Evolutionary conservation across 2,888 invertebrate species (phyloP).

Genomic region (Pristionchus mayeri): DNA sequence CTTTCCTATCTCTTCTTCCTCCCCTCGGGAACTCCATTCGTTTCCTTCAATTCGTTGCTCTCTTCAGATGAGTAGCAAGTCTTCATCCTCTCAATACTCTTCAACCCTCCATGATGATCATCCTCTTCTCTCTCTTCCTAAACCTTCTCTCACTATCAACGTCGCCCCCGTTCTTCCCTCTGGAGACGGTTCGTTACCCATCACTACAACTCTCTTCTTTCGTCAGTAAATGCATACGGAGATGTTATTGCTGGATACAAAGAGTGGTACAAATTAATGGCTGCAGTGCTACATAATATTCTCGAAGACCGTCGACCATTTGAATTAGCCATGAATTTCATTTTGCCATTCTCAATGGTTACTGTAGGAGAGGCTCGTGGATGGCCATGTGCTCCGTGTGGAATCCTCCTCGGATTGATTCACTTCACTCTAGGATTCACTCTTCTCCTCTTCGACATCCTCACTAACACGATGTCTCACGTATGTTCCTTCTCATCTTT

Average conservation of each 20-base stretch:
- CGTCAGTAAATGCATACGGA: neutral
- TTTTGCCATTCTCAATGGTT: neutral
- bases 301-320: too few relatives aligned
- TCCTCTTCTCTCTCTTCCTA: constrained; percentile 14
- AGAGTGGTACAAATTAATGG: too few relatives aligned
- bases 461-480: constrained; percentile 43
- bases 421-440: constrained; percentile 40
- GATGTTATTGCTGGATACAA: too few relatives aligned
- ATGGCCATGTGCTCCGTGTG: constrained; percentile 46
- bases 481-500: neutral
- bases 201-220: too few relatives aligned
- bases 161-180: neutral
- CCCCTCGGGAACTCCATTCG: neutral
- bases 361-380: neutral
- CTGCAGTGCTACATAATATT: too few relatives aligned
- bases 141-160: constrained; percentile 36
- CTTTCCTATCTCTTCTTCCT: too few relatives aligned
- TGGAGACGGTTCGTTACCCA: neutral
- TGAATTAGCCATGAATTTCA: neutral
- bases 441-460: constrained; percentile 48
- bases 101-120: constrained; percentile 9
- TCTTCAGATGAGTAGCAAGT: constrained; percentile 24
- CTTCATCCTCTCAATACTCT: constrained; percentile 16
- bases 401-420: constrained; percentile 26
- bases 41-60: neutral